Evolutionary conservation across 2,888 invertebrate genomes (phyloP), one percentile per base, ranked within the genome.

Genomic region (Dynastes tityus): DNA sequence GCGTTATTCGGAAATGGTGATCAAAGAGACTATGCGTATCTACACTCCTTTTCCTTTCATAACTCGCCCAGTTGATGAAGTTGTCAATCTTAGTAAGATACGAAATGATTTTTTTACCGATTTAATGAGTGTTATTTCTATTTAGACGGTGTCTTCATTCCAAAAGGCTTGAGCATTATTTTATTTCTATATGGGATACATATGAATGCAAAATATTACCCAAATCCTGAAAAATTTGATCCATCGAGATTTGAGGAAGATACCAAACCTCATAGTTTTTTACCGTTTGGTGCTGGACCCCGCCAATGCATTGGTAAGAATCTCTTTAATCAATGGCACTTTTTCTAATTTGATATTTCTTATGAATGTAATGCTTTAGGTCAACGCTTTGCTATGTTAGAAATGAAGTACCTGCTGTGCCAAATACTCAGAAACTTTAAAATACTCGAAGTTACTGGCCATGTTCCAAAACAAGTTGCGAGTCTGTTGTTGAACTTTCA

Each of bases 251-350:
- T 91, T 80, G 29, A 63, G 2, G 1, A 22, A 2, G 84, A 87
- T 78, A 83, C 87, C 16, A 84, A 83, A 73, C 89, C 90, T 0
- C 91, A 90, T 81, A 89, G 89, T 40, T 92, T 90, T 87, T 84
- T 92, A 2, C 90, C 91, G 0, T 93, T 93, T 76, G 92, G 92
- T 81, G 92, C 92, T 9, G 92, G 92, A 0, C 91, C 91, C 0
- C 90, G 92, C 37, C 92, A 92, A 83, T 92, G 92, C 81, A 90
- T 92, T 74, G 90, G 90, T 90, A 53, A 32, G 2, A 16, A 11
- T n/a, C n/a, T 11, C 13, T 49, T 27, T 27, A 68, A 51, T 4
- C 49, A 2, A 5, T 13, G 27, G 68, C n/a, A 67, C 29, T 6
- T 40, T n/a, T n/a, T n/a, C n/a, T n/a, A n/a, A n/a, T 3, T 49